Evolutionary conservation across 2,888 invertebrate genomes (phyloP), one percentile per base, ranked within the genome.

Genomic region (Pedicia rivosa): DNA sequence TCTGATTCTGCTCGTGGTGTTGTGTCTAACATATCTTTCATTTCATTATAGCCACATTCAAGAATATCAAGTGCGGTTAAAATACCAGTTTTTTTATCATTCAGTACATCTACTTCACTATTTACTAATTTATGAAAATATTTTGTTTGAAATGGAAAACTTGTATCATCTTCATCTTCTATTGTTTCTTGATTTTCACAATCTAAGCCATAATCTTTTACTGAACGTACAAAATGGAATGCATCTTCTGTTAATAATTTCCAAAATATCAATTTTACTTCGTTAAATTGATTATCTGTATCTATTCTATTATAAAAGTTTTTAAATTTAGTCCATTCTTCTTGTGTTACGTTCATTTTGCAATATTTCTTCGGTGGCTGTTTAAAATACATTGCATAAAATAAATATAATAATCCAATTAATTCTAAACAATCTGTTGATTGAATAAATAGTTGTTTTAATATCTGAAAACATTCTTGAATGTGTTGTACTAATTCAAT

Each of bases 371-470:
- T 36, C 0, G 42, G 31, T 7, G 46, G 46, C 26, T 46, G 46
- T 28, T 46, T 43, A 16, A 37, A 44, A 36, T 44, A 46, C 2
- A 44, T 15, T 10, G 41, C 35, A 26, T 46, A 44, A 16, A 44
- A 26, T 8, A 44, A 16, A 34, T 43, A 46, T 2, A 46, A 20
- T 3, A 38, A 33, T 13, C 42, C 43, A 22, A 46, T 30, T 28
- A 30, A 19, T 8, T 40, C 38, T 2, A 36, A 2, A 9, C 20
- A 10, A 13, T 9, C 8, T 14, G n/a, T 7, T 13, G 17, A 20
- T 12, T 20, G 27, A 13, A 36, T 26, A 25, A 28, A 42, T 20
- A 31, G 37, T 33, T 38, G 10, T 31, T 37, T 40, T 35, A 29
- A n/a, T 20, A 15, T 30, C 10, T 8, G 10, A 1, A 36, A 38